Evolutionary conservation across 2,888 invertebrate genomes (phyloP).

Genomic region (Drosophila leonis): DNA sequence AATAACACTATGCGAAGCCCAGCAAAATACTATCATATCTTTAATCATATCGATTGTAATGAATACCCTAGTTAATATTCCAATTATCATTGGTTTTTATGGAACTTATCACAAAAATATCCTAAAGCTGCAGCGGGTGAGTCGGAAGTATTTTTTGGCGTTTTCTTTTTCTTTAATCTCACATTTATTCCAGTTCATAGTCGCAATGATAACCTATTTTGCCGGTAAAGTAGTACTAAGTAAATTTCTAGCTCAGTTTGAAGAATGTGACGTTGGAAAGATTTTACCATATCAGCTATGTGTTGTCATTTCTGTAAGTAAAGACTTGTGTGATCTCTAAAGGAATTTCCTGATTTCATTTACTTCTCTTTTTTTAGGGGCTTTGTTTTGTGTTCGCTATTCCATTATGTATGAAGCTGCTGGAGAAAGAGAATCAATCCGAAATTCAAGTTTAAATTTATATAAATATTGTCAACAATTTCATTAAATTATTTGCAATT

Average conservation of each 20-base stretch:
- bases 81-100: constrained; percentile 24
- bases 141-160: not conserved
- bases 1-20: constrained; percentile 1
- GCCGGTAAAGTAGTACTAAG: constrained; percentile 32
- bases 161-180: not conserved
- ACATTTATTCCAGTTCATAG: constrained; percentile 21
- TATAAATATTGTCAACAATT: not conserved
- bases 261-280: not conserved
- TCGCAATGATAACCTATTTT: constrained; percentile 24
- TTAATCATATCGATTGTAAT: constrained; percentile 21
- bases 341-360: accelerated
- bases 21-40: not conserved
- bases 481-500: not conserved
- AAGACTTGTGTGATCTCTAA: not conserved
- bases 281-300: constrained; percentile 26
- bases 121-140: constrained; percentile 30
- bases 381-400: constrained; percentile 8
- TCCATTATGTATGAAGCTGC: constrained; percentile 23
- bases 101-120: constrained; percentile 13
- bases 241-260: not conserved
- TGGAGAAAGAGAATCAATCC: constrained; percentile 12
- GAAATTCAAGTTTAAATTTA: constrained; percentile 15
- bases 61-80: constrained; percentile 15
- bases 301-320: constrained; percentile 33
- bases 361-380: constrained; percentile 6